phyloP scores from a whole-genome alignment of 92 coral and sea anemone genomes.

The Plumapathes pennacea region DNA sequence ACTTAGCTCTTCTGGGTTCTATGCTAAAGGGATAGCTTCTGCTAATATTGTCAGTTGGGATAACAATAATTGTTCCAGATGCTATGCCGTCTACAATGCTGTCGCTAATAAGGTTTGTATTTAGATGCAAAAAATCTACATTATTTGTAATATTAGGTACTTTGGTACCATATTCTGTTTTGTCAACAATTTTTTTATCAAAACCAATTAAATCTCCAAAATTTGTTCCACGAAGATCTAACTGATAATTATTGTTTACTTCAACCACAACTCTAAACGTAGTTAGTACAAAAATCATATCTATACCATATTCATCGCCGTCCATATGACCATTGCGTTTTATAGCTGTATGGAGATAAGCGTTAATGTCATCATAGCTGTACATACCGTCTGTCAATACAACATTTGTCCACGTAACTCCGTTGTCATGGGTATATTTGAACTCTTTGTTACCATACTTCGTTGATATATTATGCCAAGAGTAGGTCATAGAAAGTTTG shows the following conservation, averaged over 20 bases:
- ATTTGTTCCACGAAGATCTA: background rate
- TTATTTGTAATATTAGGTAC: slow-evolving; percentile 6
- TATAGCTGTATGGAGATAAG: background rate
- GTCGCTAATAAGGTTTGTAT: background rate
- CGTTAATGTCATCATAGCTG: background rate
- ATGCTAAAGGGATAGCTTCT: slow-evolving; percentile 2
- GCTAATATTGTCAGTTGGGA: background rate
- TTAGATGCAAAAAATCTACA: background rate
- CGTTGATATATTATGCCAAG: slow-evolving; percentile 4
- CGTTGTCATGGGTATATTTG: background rate
- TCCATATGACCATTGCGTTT: background rate
- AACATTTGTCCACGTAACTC: background rate
- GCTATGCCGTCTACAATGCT: background rate
- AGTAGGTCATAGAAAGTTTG: slow-evolving; percentile 9
- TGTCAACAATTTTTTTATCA: background rate
- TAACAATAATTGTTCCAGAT: background rate
- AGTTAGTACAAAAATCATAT: background rate
- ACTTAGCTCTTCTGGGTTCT: background rate
- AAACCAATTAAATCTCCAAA: slow-evolving; percentile 11
- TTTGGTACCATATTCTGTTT: background rate
- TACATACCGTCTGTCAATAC: background rate
- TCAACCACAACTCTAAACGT: background rate
- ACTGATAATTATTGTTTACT: background rate
- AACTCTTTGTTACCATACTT: background rate
- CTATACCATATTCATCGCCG: background rate